These are phyloP conservation scores for Conus betulinus DNA, from an alignment of 1,140 invertebrate species.

Conservation along the genomic window DNA sequence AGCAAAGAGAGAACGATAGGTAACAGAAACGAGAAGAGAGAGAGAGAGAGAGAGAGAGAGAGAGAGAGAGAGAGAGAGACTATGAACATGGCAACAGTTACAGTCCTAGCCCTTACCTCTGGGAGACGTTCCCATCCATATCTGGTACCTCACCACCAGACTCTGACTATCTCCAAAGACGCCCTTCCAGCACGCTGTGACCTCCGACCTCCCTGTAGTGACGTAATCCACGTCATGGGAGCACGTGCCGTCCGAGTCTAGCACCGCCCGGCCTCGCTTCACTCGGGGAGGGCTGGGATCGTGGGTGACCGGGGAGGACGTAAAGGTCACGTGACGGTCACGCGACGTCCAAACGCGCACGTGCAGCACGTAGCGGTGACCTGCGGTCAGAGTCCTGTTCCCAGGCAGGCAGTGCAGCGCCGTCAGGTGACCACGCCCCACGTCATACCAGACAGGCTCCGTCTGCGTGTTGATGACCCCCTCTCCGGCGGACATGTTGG, in stretches of 20 bases:
- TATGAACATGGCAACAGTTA: too few species aligned
- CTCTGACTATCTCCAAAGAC: slow-evolving; percentile 57
- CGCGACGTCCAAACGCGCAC: slow-evolving; percentile 50
- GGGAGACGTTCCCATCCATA: slow-evolving; percentile 49
- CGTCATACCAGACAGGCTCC: slow-evolving; percentile 52
- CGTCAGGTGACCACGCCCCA: slow-evolving; percentile 35
- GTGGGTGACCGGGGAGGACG: slow-evolving; percentile 38
- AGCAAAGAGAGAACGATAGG: too few species aligned
- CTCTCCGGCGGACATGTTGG: slow-evolving; percentile 38
- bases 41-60: too few species aligned
- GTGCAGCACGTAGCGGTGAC: slow-evolving; percentile 48
- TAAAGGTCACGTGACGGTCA: slow-evolving; percentile 30
- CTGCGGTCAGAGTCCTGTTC: slow-evolving; percentile 26
- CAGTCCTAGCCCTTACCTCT: slow-evolving; percentile 15
- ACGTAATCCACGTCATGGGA: slow-evolving; percentile 50
- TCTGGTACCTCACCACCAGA: slow-evolving; percentile 36
- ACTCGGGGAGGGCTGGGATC: slow-evolving; percentile 48
- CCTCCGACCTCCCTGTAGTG: background rate
- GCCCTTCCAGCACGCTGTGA: slow-evolving; percentile 49
- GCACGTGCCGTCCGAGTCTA: slow-evolving; percentile 42
- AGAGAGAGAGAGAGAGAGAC: too few species aligned
- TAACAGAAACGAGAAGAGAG: too few species aligned
- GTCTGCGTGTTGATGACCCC: slow-evolving; percentile 43
- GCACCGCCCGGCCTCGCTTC: slow-evolving; percentile 41
- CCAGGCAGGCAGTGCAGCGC: slow-evolving; percentile 48